A percentile compares a stretch with the other conserved stretches of the same genome.
phyloP scores from a whole-genome alignment of 1,140 invertebrate species.

The Maconellicoccus hirsutus region DNA sequence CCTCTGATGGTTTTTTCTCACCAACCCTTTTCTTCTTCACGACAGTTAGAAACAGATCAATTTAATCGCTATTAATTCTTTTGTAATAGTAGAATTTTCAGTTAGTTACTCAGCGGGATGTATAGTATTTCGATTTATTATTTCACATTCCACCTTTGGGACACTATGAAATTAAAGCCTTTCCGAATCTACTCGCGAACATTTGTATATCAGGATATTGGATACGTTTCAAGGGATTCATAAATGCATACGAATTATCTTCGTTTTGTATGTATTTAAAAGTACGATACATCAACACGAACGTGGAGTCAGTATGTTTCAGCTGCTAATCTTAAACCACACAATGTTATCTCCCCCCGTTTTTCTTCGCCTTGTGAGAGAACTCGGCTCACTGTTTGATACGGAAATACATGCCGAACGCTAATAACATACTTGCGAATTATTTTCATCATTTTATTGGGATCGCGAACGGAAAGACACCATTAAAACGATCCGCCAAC shows the following conservation, averaged over 20 bases:
- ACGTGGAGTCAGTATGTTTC: too few species aligned
- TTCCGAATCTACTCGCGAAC: background rate
- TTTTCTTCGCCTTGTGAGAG: too few species aligned
- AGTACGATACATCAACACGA: too few species aligned
- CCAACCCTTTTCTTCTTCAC: background rate
- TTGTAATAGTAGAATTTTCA: background rate
- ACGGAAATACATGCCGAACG: too few species aligned
- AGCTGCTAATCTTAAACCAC: too few species aligned
- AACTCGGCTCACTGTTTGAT: too few species aligned
- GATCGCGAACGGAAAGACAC: too few species aligned
- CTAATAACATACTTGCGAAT: too few species aligned
- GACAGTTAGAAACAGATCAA: background rate
- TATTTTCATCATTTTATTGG: too few species aligned
- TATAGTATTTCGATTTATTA: slow-evolving; percentile 1
- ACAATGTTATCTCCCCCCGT: too few species aligned
- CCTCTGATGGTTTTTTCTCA: background rate
- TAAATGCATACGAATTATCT: background rate
- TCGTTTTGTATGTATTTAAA: too few species aligned
- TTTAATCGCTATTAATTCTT: background rate
- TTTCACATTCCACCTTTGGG: background rate
- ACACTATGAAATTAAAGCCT: background rate
- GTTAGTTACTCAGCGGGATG: background rate
- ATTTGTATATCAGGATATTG: background rate
- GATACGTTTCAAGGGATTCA: background rate
- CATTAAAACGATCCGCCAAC: background rate